Evolutionary conservation across 2,113 vertebrate species (phyloP).

Genomic region (Mystacornis crossleyi): DNA sequence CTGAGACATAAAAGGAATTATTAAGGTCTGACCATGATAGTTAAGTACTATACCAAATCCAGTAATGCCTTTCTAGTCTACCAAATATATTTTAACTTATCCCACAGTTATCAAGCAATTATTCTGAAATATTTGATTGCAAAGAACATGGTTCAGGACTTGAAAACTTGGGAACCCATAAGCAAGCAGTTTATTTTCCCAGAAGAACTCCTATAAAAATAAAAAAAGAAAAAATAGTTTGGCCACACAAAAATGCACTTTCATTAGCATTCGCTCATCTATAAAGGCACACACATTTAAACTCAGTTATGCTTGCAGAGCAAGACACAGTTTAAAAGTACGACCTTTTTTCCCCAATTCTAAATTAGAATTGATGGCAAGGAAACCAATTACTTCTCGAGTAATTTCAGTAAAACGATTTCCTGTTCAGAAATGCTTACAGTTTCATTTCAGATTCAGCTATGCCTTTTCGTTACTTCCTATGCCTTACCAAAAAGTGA

Average conservation of each 20-base stretch:
- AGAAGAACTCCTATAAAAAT: background rate
- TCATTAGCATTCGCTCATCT: background rate
- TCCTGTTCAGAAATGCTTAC: background rate
- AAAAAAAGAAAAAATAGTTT: background rate
- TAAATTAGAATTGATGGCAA: background rate
- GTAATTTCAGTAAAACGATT: background rate
- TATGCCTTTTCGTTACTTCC: background rate
- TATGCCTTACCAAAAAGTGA: conserved; percentile 1
- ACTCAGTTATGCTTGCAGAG: background rate
- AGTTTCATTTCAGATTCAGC: conserved; percentile 10
- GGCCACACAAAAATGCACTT: background rate
- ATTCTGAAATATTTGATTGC: background rate
- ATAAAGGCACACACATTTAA: background rate
- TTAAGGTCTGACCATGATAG: background rate
- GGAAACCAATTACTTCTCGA: background rate
- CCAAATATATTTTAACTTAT: background rate
- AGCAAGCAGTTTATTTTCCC: background rate
- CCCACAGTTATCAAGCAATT: background rate
- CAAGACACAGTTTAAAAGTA: background rate
- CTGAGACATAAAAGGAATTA: background rate
- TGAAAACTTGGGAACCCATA: background rate
- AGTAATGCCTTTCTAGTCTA: background rate
- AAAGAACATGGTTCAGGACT: background rate
- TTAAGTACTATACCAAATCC: background rate
- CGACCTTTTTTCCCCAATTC: background rate